Evolutionary conservation across 2,888 invertebrate species (phyloP).

Genomic region (Rotaria sp.): DNA sequence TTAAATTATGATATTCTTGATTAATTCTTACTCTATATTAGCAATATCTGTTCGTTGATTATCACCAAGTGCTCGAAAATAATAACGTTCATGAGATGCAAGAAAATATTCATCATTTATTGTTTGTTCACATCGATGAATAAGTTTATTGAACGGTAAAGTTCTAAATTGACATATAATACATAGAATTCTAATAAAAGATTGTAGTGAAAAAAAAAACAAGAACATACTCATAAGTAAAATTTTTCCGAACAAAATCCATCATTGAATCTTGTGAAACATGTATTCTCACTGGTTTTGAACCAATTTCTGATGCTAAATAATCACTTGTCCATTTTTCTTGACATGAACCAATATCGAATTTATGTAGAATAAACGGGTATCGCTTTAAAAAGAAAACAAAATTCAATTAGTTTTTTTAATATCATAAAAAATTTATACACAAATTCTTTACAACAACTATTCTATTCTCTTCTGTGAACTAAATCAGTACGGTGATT

Average conservation of each 20-base stretch:
- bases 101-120: conserved; percentile 52
- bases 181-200: conserved; percentile 14
- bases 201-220: background rate
- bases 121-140: conserved; percentile 51
- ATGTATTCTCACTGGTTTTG: conserved; percentile 57
- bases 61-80: conserved; percentile 57
- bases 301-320: conserved; percentile 52
- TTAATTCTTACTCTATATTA: conserved; percentile 54
- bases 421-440: too few relatives aligned
- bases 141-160: conserved; percentile 55
- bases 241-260: conserved; percentile 59
- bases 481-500: too few relatives aligned
- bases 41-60: conserved; percentile 58
- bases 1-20: too few relatives aligned
- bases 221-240: conserved; percentile 57
- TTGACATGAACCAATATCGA: conserved; percentile 57
- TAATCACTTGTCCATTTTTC: conserved; percentile 57
- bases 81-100: conserved; percentile 50
- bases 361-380: conserved; percentile 56
- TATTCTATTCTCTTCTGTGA: too few relatives aligned
- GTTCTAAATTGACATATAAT: conserved; percentile 47
- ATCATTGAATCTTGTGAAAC: conserved; percentile 55
- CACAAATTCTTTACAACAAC: too few relatives aligned
- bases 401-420: background rate
- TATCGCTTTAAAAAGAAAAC: conserved; percentile 41